phyloP scores from a whole-genome alignment of 2,797 vertebrate genomes.

The Mus caroli region DNA sequence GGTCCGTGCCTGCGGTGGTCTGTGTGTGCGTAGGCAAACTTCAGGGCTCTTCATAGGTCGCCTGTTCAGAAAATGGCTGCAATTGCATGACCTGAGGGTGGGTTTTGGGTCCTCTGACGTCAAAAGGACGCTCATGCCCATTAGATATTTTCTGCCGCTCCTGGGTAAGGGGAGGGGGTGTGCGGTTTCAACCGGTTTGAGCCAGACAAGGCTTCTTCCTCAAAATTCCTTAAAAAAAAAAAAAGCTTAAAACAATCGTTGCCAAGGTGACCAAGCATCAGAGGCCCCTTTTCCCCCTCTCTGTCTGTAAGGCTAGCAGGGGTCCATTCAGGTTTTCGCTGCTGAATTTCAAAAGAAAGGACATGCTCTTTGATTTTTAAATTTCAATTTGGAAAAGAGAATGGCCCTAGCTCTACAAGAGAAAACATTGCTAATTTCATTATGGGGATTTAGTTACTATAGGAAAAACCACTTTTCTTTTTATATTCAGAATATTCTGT shows the following conservation, averaged over 20 bases:
- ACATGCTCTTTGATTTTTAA: constrained; percentile 49
- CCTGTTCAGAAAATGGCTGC: background rate
- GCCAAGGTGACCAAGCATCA: constrained; percentile 60
- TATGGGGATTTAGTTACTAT: background rate
- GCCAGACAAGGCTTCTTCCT: constrained; percentile 63
- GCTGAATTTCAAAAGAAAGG: constrained; percentile 56
- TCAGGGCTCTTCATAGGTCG: background rate
- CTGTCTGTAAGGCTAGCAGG: constrained; percentile 49
- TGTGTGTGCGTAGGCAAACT: background rate
- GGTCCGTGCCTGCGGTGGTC: background rate
- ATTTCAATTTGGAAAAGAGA: constrained; percentile 28
- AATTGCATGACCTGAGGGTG: constrained; percentile 20
- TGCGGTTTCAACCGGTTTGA: constrained; percentile 63
- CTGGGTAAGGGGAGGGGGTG: background rate
- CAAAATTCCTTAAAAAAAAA: constrained; percentile 44
- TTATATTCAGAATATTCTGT: background rate
- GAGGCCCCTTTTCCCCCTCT: background rate
- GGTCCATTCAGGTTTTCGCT: constrained; percentile 62
- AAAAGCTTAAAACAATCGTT: constrained; percentile 63
- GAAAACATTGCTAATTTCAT: constrained; percentile 35
- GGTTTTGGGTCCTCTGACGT: constrained; percentile 14
- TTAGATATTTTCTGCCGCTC: constrained; percentile 7
- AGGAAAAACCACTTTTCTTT: constrained; percentile 11
- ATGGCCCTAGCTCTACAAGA: background rate
- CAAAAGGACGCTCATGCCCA: background rate